These are phyloP conservation scores for Hesperophylax magnus DNA, from an alignment of 1,140 invertebrate genomes.

Conservation along the genomic window DNA sequence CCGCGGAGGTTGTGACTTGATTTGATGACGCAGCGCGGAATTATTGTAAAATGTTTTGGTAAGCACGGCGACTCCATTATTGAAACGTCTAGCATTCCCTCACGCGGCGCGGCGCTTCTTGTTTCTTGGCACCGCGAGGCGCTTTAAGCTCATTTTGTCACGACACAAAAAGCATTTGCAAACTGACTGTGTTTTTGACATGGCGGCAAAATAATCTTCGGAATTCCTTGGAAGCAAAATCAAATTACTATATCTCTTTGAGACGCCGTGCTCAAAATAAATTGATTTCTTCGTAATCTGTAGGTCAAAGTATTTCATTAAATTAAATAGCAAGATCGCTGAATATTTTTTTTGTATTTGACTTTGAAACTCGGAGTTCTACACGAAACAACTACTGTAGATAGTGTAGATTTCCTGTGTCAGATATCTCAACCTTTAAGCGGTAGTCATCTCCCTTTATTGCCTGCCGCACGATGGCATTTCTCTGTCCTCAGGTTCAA, in stretches of 20 bases:
- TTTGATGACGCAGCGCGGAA: constrained; percentile 40
- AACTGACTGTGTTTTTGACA: too few species aligned
- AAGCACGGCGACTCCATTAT: constrained; percentile 33
- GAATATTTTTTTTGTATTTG: background rate
- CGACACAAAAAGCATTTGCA: background rate
- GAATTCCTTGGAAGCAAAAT: too few species aligned
- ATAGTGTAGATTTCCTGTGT: too few species aligned
- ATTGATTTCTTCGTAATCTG: too few species aligned
- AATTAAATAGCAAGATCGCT: too few species aligned
- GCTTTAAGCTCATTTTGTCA: background rate
- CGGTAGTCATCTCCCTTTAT: background rate
- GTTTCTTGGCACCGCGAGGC: background rate
- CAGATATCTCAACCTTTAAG: too few species aligned
- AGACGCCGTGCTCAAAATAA: too few species aligned
- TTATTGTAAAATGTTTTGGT: constrained; percentile 32
- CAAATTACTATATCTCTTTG: too few species aligned
- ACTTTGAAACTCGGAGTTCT: constrained; percentile 15
- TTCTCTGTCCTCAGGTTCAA: constrained; percentile 60
- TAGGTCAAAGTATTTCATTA: too few species aligned
- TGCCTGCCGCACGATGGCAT: constrained; percentile 19
- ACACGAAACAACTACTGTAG: too few species aligned
- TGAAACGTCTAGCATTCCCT: constrained; percentile 5
- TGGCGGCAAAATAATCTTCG: too few species aligned
- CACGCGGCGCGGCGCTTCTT: background rate
- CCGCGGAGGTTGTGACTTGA: constrained; percentile 34